phyloP scores from a whole-genome alignment of 2,797 vertebrate species.

The Ptychadena robeensis region DNA sequence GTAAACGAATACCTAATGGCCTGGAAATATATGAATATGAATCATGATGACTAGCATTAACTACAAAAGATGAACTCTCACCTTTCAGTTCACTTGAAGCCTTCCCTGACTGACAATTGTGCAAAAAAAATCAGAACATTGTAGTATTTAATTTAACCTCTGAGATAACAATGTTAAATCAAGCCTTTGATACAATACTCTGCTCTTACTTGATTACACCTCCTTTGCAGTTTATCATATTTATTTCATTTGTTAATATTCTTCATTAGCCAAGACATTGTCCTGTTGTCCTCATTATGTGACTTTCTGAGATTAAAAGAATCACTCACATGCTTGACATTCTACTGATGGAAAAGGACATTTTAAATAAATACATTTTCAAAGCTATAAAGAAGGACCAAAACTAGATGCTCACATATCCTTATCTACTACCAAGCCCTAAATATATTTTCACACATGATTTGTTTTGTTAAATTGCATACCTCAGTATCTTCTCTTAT shows the following conservation, averaged over 20 bases:
- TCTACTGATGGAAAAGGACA: constrained; percentile 39
- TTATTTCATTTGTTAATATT: constrained; percentile 40
- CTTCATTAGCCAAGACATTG: constrained; percentile 46
- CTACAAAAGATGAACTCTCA: constrained; percentile 43
- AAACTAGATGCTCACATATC: not conserved
- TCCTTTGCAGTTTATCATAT: constrained; percentile 35
- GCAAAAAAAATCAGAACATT: constrained; percentile 21
- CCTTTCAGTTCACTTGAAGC: constrained; percentile 31
- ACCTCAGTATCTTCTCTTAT: too few relatives aligned
- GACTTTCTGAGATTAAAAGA: constrained; percentile 46
- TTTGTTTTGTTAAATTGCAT: too few relatives aligned
- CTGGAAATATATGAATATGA: constrained; percentile 52
- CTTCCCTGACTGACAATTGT: constrained; percentile 32
- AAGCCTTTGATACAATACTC: not conserved
- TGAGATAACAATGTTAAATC: constrained; percentile 35
- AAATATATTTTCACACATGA: not conserved
- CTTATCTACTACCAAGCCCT: not conserved
- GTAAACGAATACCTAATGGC: constrained; percentile 51
- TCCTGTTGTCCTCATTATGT: constrained; percentile 32
- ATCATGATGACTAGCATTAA: constrained; percentile 44
- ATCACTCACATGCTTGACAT: constrained; percentile 40
- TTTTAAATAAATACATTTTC: constrained; percentile 9
- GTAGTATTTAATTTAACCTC: constrained; percentile 23
- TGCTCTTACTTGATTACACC: constrained; percentile 21
- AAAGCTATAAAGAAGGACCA: not conserved